These are phyloP conservation scores for Leptosomus discolor DNA, from an alignment of 2,113 vertebrate genomes.

Conservation along the genomic window DNA sequence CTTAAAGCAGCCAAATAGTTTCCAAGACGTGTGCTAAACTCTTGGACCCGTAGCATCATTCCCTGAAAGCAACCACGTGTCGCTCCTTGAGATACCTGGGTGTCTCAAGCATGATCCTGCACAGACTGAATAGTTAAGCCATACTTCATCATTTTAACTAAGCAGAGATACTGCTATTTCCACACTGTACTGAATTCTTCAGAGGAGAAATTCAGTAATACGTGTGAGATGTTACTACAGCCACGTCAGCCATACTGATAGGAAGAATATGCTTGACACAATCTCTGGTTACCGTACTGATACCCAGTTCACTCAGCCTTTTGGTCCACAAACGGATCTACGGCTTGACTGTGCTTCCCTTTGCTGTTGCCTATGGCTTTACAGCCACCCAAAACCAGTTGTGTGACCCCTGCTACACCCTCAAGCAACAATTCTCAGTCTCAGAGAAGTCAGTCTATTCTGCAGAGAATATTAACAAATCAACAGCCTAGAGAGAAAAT, in stretches of 20 bases:
- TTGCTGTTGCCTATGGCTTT: background rate
- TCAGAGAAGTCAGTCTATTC: background rate
- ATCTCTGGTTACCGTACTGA: background rate
- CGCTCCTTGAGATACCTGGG: background rate
- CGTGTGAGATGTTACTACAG: background rate
- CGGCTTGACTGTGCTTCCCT: background rate
- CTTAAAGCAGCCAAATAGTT: background rate
- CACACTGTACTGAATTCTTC: background rate
- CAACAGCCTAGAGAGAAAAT: background rate
- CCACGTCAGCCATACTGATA: background rate
- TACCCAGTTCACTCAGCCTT: background rate
- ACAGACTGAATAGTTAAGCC: background rate
- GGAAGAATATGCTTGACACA: background rate
- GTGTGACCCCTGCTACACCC: background rate
- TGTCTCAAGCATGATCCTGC: background rate
- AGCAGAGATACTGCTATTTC: background rate
- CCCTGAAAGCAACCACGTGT: background rate
- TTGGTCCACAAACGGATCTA: background rate
- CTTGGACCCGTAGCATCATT: background rate
- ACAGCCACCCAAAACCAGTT: background rate
- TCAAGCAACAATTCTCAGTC: background rate
- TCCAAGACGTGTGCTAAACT: background rate
- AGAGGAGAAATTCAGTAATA: background rate
- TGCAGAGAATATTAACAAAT: background rate
- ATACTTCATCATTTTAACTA: background rate